Base-by-base conservation (phyloP, 2,888 invertebrate genomes). In the Atethmia centrago region DNA sequence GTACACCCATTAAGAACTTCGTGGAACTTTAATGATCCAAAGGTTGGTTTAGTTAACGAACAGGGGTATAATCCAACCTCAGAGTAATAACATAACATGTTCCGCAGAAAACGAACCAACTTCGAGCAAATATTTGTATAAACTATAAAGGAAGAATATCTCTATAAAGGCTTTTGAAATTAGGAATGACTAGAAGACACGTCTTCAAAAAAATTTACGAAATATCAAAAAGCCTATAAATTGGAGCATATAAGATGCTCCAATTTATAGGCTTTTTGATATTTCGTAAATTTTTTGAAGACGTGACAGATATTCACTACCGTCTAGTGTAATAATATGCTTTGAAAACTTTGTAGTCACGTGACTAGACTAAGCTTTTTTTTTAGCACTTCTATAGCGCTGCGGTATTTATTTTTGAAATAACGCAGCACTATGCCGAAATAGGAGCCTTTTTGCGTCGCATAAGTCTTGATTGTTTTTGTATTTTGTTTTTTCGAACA, bases 21-120 rank as follows among this genome's bases (percentile, higher is more conserved):
- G 40, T n/a, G 28, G 55, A 77, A 78, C 45, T 56, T 25, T 81
- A 81, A 68, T 82, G 56, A 82, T 77, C 25, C 63, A n/a, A 62
- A 67, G 66, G 51, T 63, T 45, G 36, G 47, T 56, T 63, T 28
- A 63, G n/a, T 78, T 49, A 74, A 77, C 21, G 49, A 70, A 56
- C 70, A 42, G n/a, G 12, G 56, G 40, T 69, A 42, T 47, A 55
- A 70, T 47, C 25, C 70, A 16, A 47, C 74, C 31, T 31, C 21
- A 19, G 19, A 21, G n/a, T 55, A 31, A 49, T 31, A 47, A 69
- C 53, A 28, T 40, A n/a, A 36, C 53, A 28, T 28, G 16, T 71
- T 31, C 14, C 31, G 25, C 53, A n/a, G 42, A n/a, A n/a, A 42
- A 51, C 19, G 2, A 31, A n/a, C n/a, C n/a, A 51, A 53, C 40